Conservation (phyloP, 2,113 vertebrate species). For the Cyprinodon variegatus region DNA sequence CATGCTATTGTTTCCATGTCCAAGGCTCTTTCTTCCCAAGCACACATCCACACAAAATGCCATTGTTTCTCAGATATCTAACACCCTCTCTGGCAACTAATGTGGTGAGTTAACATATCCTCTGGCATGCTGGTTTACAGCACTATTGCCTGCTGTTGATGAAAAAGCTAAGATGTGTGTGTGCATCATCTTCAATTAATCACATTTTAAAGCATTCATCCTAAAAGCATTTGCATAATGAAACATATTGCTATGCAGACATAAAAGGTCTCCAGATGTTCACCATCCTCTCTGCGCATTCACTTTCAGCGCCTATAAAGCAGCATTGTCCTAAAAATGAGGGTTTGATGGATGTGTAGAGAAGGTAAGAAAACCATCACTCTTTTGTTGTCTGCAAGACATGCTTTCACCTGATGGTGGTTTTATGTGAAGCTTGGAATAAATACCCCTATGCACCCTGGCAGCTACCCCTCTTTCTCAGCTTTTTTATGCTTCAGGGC, state of each 20-base stretch:
- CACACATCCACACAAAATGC: conserved; percentile 66
- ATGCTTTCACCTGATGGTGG: conserved; percentile 66
- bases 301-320: conserved; percentile 29
- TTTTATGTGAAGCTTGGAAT: conserved; percentile 58
- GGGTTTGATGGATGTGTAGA: conserved; percentile 19
- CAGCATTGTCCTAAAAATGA: conserved; percentile 52
- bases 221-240: background rate
- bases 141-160: conserved; percentile 48
- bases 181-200: conserved; percentile 2
- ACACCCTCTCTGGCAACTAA: conserved; percentile 69
- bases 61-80: conserved; percentile 79
- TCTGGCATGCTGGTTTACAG: conserved; percentile 65
- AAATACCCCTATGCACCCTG: conserved; percentile 59
- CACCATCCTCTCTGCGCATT: conserved; percentile 7
- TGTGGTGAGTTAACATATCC: conserved; percentile 72
- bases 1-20: conserved; percentile 74
- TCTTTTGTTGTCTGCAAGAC: conserved; percentile 64
- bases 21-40: conserved; percentile 41
- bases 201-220: conserved; percentile 18
- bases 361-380: conserved; percentile 48
- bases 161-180: conserved; percentile 16
- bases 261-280: background rate
- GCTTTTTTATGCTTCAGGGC: conserved; percentile 47
- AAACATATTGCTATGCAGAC: background rate
- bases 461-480: conserved; percentile 21